Evolutionary conservation across 2,888 invertebrate genomes (phyloP).

Genomic region (Andrena bicolor): DNA sequence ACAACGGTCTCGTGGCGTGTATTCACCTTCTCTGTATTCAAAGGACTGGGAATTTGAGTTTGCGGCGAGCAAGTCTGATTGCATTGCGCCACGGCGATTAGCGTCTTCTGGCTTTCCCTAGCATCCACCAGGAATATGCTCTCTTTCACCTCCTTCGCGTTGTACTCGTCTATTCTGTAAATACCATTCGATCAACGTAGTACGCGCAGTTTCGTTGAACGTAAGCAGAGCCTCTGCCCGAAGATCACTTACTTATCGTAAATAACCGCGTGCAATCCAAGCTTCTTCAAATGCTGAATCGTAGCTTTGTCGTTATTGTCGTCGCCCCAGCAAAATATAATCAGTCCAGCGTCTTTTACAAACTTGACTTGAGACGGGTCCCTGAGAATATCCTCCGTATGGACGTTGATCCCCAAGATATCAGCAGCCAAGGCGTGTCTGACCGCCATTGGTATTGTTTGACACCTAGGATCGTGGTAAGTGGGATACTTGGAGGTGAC

Average conservation of each 20-base stretch:
- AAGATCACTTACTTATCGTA: slow-evolving; percentile 91
- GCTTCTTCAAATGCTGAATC: slow-evolving; percentile 93
- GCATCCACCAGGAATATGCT: slow-evolving; percentile 94
- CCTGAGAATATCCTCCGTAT: slow-evolving; percentile 95
- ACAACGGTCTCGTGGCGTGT: background rate
- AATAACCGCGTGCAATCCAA: slow-evolving; percentile 98
- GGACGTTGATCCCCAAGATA: slow-evolving; percentile 95
- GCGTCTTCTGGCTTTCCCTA: slow-evolving; percentile 90
- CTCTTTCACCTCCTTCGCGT: slow-evolving; percentile 91
- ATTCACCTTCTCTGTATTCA: slow-evolving; percentile 71
- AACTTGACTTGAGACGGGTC: slow-evolving; percentile 93
- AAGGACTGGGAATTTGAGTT: slow-evolving; percentile 67
- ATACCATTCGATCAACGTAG: slow-evolving; percentile 77
- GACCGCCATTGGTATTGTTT: slow-evolving; percentile 92
- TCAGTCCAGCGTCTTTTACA: slow-evolving; percentile 92
- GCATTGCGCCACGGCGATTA: slow-evolving; percentile 86
- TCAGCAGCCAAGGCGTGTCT: slow-evolving; percentile 93
- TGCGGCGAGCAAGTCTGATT: slow-evolving; percentile 78
- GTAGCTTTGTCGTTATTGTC: slow-evolving; percentile 96
- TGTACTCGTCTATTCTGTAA: slow-evolving; percentile 89
- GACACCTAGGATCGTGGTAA: slow-evolving; percentile 94
- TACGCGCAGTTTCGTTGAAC: background rate
- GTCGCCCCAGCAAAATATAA: slow-evolving; percentile 99
- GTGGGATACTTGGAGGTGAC: slow-evolving; percentile 90
- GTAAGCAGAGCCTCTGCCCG: background rate